A percentile compares a stretch with the other conserved stretches of the same genome.
These are phyloP conservation scores for Oxyteleia sp. DNA, from an alignment of 2,888 invertebrate genomes.

Conservation along the genomic window DNA sequence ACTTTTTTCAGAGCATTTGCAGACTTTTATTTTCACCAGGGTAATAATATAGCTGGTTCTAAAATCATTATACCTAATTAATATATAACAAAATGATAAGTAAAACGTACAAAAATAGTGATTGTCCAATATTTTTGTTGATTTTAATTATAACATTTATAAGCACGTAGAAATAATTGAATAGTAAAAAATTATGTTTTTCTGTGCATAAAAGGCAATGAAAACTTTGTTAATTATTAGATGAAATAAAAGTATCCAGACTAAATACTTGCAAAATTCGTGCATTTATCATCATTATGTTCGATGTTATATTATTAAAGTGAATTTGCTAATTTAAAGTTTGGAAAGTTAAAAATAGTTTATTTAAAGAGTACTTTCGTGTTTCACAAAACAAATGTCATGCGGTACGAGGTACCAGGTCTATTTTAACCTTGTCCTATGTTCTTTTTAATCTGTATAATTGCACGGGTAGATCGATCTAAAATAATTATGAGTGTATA, in stretches of 20 bases:
- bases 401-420: conserved; percentile 65
- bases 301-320: conserved; percentile 40
- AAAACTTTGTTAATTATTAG: background rate
- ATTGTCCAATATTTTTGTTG: no score
- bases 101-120: no score
- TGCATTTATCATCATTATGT: background rate
- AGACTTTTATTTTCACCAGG: no score
- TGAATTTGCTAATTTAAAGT: conserved; percentile 54
- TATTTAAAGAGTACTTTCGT: conserved; percentile 52
- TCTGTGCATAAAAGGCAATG: no score
- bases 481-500: conserved; percentile 79
- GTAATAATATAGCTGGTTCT: no score
- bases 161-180: no score
- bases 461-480: conserved; percentile 78
- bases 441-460: conserved; percentile 76
- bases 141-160: no score
- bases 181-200: no score
- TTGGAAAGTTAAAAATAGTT: conserved; percentile 59
- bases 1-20: no score
- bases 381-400: conserved; percentile 57
- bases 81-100: no score
- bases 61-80: no score
- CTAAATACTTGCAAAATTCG: conserved; percentile 31
- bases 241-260: background rate
- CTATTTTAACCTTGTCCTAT: conserved; percentile 75